Base-by-base conservation (phyloP, 2,888 invertebrate genomes). In the Zaprionus bogoriensis region DNA sequence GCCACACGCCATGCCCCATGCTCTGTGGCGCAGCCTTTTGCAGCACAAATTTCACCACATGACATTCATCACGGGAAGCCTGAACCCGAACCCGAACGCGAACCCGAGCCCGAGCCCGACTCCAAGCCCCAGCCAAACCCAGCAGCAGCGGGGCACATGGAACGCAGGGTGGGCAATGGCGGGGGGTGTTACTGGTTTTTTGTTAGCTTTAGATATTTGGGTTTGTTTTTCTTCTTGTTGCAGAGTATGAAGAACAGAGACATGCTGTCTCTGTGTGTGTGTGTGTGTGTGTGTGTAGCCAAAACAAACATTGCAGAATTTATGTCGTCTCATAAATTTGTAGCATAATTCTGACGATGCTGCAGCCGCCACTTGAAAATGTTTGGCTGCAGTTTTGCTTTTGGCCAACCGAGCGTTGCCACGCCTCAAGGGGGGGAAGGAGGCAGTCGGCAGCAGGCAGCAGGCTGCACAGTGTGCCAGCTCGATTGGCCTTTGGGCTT, bases 311-410 rank as follows among this genome's bases (percentile, higher is more conserved):
- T 82, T 85, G 86, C 71, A 85, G 82, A 82, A 83, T 83, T 83
- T 83, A 83, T 83, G 87, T 83, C 86, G 83, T 82, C 87, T 82
- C 82, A 83, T 83, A 83, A 83, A 83, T 83, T 83, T 85, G 79
- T 83, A 85, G 82, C 87, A 83, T 83, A 87, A 83, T 83, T 86
- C 82, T 85, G 80, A 63, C 66, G 82, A 84, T 75, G 83, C 65
- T 63, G 77, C 83, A 69, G 86, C 85, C 74, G 65, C 81, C 80
- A 81, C 84, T 86, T 78, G 72, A 81, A 80, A 84, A 81, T 87
- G 84, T 86, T 80, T 86, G 84, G 81, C 72, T 86, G 78, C 81
- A 77, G 74, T 80, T 83, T 80, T 83, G 79, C 79, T 73, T 63
- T 64, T 68, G 77, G 61, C 67, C 76, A 61, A 53, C 39, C 54